A percentile compares a stretch with the other conserved stretches of the same genome.
Conservation (phyloP, 2,113 vertebrate genomes). For the Balaeniceps rex region DNA sequence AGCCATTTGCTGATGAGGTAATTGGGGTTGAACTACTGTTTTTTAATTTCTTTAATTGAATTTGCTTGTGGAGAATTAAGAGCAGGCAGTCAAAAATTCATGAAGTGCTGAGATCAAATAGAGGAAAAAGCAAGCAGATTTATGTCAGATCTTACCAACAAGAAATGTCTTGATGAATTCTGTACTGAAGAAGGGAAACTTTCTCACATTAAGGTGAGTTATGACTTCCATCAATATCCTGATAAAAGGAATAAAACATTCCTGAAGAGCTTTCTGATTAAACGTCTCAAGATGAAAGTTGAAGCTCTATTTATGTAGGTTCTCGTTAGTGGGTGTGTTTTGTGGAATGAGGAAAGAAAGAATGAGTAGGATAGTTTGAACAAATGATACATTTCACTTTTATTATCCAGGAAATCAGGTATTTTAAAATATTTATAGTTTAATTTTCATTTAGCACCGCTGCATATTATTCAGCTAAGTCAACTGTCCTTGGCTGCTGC, state of each 20-base stretch:
- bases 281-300: constrained; percentile 3
- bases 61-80: constrained; percentile 32
- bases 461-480: background rate
- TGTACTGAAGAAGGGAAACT: constrained; percentile 14
- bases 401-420: constrained; percentile 30
- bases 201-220: constrained; percentile 30
- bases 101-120: constrained; percentile 32
- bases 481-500: constrained; percentile 26
- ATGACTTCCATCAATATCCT: constrained; percentile 27
- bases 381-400: constrained; percentile 44
- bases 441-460: constrained; percentile 25
- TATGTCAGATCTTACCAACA: background rate
- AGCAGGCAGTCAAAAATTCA: constrained; percentile 37
- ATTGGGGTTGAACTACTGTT: background rate
- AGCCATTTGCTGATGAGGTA: constrained; percentile 19
- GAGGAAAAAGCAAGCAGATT: constrained; percentile 10
- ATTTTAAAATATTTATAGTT: constrained; percentile 48
- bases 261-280: constrained; percentile 20
- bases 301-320: constrained; percentile 36
- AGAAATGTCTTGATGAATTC: background rate
- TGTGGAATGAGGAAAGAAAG: background rate
- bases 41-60: constrained; percentile 44
- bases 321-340: background rate
- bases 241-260: constrained; percentile 45
- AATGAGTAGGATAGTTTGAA: constrained; percentile 16